Percentiles rank a stretch among this genome's conserved stretches.
Conservation (phyloP, 1,140 invertebrate genomes). For the Drosophila arawakana region DNA sequence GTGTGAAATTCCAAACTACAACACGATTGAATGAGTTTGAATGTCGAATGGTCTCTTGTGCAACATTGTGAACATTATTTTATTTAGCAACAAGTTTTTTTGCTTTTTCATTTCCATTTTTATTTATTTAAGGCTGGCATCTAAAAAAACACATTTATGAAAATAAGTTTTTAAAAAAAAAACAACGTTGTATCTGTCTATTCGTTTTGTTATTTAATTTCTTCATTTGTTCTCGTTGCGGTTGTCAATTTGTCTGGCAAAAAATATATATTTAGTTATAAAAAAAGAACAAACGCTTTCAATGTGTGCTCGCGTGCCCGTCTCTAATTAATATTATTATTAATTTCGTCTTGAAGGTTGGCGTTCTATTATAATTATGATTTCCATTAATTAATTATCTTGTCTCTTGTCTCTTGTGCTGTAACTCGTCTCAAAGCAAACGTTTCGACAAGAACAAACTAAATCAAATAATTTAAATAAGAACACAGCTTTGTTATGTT, state of each 20-base stretch:
- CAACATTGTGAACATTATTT: conserved; percentile 21
- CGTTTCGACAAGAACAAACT: conserved; percentile 12
- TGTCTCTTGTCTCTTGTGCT: conserved; percentile 20
- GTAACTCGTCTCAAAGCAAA: conserved; percentile 10
- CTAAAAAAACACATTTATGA: conserved; percentile 4
- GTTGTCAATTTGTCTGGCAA: conserved; percentile 60
- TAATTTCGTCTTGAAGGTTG: conserved; percentile 55
- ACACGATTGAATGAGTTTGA: conserved; percentile 54
- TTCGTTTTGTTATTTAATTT: conserved; percentile 20
- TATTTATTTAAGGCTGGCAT: conserved; percentile 23
- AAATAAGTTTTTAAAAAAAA: not conserved
- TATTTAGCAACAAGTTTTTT: conserved; percentile 71
- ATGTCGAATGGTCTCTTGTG: conserved; percentile 25
- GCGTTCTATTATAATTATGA: conserved; percentile 13
- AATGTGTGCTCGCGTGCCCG: conserved; percentile 64
- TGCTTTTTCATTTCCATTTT: conserved; percentile 32
- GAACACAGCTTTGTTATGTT: conserved; percentile 57
- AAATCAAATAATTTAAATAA: conserved; percentile 30
- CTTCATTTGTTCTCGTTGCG: conserved; percentile 56
- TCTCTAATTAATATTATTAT: conserved; percentile 61
- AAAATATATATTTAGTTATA: conserved; percentile 39
- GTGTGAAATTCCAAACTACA: conserved; percentile 35
- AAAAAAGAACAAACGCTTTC: conserved; percentile 58
- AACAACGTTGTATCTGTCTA: conserved; percentile 27
- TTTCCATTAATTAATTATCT: conserved; percentile 32